These are phyloP conservation scores for Drosophila stalkeri DNA, from an alignment of 2,888 invertebrate species.

Conservation along the genomic window DNA sequence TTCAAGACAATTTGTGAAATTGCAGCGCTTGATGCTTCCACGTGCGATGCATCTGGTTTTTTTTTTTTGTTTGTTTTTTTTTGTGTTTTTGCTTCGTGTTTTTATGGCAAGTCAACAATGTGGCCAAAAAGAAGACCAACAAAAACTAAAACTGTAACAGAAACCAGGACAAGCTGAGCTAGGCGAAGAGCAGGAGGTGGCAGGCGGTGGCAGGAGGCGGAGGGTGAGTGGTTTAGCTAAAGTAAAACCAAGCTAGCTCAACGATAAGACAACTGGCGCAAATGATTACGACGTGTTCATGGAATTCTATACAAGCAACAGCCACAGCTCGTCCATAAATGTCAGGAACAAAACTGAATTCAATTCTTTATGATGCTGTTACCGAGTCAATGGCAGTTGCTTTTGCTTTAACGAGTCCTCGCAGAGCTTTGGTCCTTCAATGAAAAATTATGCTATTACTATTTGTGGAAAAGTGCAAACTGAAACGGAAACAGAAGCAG, in stretches of 20 bases:
- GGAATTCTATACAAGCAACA: constrained; percentile 38
- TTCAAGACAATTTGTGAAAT: constrained; percentile 78
- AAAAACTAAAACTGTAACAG: constrained; percentile 19
- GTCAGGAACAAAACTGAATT: constrained; percentile 69
- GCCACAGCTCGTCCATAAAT: constrained; percentile 62
- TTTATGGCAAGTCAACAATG: constrained; percentile 76
- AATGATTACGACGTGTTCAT: constrained; percentile 75
- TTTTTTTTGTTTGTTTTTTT: not conserved
- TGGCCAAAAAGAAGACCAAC: constrained; percentile 40
- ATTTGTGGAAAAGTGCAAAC: constrained; percentile 29
- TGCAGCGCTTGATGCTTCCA: constrained; percentile 77
- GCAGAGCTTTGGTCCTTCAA: constrained; percentile 43
- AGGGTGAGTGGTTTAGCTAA: constrained; percentile 10
- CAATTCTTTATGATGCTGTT: constrained; percentile 69
- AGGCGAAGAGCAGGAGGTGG: not conserved
- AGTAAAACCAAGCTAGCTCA: constrained; percentile 51
- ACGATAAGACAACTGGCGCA: constrained; percentile 73
- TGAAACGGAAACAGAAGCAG: not conserved
- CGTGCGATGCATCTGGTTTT: constrained; percentile 68
- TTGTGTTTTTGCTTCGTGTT: constrained; percentile 41
- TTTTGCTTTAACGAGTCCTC: constrained; percentile 16
- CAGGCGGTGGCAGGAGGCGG: not conserved
- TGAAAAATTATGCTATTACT: constrained; percentile 66
- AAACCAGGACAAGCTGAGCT: constrained; percentile 5
- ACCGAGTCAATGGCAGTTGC: constrained; percentile 50